Percentiles rank a stretch among this genome's conserved stretches.
phyloP scores from a whole-genome alignment of 2,888 invertebrate species.

The Hermaeophaga mercurialis region DNA sequence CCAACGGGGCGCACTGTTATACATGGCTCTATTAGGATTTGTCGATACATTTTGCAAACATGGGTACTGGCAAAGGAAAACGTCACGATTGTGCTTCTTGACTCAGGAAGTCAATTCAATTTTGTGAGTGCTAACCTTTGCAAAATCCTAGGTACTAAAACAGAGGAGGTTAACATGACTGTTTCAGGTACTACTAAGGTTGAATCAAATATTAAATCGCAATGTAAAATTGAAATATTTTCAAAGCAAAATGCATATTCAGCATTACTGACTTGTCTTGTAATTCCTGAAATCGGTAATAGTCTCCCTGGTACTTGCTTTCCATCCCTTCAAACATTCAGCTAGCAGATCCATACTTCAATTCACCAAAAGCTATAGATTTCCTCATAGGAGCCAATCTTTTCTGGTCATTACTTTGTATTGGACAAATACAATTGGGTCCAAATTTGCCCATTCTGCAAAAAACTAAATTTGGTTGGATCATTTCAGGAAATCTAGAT shows the following conservation, averaged over 20 bases:
- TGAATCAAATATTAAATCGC: not conserved
- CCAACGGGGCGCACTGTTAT: too few relatives aligned
- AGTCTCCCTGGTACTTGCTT: not conserved
- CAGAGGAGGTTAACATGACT: too few relatives aligned
- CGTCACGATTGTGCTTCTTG: not conserved
- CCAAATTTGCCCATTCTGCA: not conserved
- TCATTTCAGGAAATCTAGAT: not conserved
- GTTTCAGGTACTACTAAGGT: not conserved
- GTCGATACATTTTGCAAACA: too few relatives aligned
- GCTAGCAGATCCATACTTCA: not conserved
- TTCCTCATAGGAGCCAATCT: not conserved
- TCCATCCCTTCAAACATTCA: not conserved
- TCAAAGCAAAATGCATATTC: not conserved
- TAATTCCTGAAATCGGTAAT: not conserved
- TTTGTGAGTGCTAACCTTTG: not conserved
- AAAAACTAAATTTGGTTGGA: constrained; percentile 17
- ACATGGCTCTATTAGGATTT: too few relatives aligned
- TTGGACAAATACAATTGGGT: not conserved
- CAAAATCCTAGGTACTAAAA: not conserved
- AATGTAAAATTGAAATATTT: constrained; percentile 1
- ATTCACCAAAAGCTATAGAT: not conserved
- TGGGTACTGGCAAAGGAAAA: not conserved
- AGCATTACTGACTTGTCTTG: not conserved
- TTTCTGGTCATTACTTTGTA: not conserved
- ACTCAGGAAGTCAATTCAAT: not conserved